A percentile compares a stretch with the other conserved stretches of the same genome.
phyloP scores from a whole-genome alignment of 2,797 vertebrate species.

The Serranus cabrilla region DNA sequence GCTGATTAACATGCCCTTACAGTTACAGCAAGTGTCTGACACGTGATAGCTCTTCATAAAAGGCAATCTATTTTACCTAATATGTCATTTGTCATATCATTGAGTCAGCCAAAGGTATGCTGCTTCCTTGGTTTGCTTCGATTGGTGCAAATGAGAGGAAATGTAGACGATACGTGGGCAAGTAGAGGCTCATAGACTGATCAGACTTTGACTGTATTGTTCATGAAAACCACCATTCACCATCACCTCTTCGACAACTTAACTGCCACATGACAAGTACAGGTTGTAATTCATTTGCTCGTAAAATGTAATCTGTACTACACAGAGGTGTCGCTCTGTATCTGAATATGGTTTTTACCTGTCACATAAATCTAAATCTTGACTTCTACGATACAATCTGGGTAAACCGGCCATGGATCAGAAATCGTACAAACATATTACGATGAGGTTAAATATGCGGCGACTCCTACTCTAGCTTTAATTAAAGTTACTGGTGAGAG shows the following conservation, averaged over 20 bases:
- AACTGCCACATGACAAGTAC: conserved; percentile 32
- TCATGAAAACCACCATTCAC: conserved; percentile 47
- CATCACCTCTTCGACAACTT: conserved; percentile 38
- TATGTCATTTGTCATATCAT: conserved; percentile 65
- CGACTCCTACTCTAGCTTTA: conserved; percentile 71
- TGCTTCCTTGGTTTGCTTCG: conserved; percentile 60
- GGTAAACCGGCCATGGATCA: not conserved
- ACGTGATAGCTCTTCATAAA: conserved; percentile 53
- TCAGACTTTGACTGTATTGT: conserved; percentile 43
- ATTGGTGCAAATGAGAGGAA: conserved; percentile 67
- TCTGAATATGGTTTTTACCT: not conserved
- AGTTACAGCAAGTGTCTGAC: conserved; percentile 49
- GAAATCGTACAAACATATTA: conserved; percentile 27
- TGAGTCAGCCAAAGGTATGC: conserved; percentile 55
- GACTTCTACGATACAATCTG: not conserved
- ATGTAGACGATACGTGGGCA: conserved; percentile 62
- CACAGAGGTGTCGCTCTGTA: not conserved
- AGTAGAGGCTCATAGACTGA: conserved; percentile 58
- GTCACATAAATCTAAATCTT: conserved; percentile 13
- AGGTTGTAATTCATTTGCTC: conserved; percentile 30
- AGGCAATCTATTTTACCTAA: conserved; percentile 48
- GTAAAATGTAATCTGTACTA: conserved; percentile 13
- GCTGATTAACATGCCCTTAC: conserved; percentile 47
- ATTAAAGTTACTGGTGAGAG: conserved; percentile 79
- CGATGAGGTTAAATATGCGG: conserved; percentile 58